phyloP scores from a whole-genome alignment of 2,113 vertebrate genomes.

The Prochilodus magdalenae region DNA sequence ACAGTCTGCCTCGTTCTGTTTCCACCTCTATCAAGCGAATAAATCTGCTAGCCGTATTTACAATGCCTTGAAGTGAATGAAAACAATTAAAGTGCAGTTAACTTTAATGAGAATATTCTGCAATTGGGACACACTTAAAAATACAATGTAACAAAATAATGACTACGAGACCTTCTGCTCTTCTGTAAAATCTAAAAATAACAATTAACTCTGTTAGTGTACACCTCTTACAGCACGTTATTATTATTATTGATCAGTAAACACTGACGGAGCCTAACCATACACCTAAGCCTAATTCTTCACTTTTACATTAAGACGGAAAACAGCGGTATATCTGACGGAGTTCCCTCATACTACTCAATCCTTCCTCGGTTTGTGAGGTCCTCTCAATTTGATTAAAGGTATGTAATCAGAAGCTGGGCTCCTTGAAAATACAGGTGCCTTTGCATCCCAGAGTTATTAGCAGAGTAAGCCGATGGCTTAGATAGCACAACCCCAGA shows the following conservation, averaged over 20 bases:
- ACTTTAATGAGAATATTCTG: constrained; percentile 12
- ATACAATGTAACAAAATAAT: constrained; percentile 8
- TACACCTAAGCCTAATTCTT: constrained; percentile 14
- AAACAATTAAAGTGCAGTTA: constrained; percentile 39
- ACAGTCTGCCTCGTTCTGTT: background rate
- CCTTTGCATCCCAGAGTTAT: background rate
- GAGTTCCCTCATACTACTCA: background rate
- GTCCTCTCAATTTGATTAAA: background rate
- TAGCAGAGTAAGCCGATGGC: background rate
- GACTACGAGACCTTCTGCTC: constrained; percentile 16
- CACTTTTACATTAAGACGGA: constrained; percentile 26
- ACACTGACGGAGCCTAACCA: constrained; percentile 19
- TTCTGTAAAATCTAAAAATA: constrained; percentile 21
- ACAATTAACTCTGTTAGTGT: constrained; percentile 23
- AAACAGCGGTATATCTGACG: background rate
- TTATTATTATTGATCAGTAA: background rate
- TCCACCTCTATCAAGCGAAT: background rate
- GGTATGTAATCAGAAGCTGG: background rate
- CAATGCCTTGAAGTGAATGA: constrained; percentile 31
- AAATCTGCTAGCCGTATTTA: constrained; percentile 26
- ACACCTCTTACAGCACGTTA: constrained; percentile 35
- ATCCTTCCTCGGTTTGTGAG: background rate
- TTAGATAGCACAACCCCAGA: background rate
- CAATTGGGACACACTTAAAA: constrained; percentile 6
- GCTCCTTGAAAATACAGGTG: background rate